A percentile compares a stretch with the other conserved stretches of the same genome.
Evolutionary conservation across 2,888 invertebrate genomes (phyloP).

Genomic region (Noctua comes): DNA sequence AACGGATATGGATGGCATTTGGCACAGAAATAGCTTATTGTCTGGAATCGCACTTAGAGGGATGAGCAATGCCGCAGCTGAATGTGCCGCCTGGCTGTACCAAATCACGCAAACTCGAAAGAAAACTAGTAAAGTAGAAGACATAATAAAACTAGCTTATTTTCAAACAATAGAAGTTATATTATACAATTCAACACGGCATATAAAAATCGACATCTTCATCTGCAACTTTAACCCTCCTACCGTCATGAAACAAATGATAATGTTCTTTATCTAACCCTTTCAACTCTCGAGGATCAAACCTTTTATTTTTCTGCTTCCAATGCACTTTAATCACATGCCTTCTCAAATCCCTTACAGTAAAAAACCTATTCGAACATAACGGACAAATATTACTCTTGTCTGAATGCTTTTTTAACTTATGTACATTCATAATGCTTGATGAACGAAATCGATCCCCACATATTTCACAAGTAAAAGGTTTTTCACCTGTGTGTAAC

Average conservation of each 20-base stretch:
- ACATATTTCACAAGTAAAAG: constrained; percentile 76
- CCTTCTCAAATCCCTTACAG: constrained; percentile 72
- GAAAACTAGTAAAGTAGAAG: not conserved
- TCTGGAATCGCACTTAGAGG: too few relatives aligned
- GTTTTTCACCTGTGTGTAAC: constrained; percentile 76
- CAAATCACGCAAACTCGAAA: not conserved
- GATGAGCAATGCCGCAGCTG: too few relatives aligned
- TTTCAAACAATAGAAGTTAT: not conserved
- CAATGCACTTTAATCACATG: constrained; percentile 77
- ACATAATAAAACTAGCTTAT: constrained; percentile 2
- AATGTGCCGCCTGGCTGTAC: not conserved
- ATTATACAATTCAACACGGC: constrained; percentile 43
- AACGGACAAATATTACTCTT: constrained; percentile 74
- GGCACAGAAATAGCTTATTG: too few relatives aligned
- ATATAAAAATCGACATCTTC: constrained; percentile 57
- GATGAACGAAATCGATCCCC: constrained; percentile 74
- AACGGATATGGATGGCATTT: too few relatives aligned
- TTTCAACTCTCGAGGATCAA: constrained; percentile 69
- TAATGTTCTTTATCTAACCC: constrained; percentile 69
- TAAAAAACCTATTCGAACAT: constrained; percentile 73
- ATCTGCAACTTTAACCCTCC: constrained; percentile 57
- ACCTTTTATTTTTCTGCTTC: constrained; percentile 70
- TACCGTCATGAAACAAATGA: constrained; percentile 73
- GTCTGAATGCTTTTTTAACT: constrained; percentile 73
- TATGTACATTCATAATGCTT: constrained; percentile 75